Conservation (phyloP, 2,113 vertebrate genomes). For the Cepphus grylle region DNA sequence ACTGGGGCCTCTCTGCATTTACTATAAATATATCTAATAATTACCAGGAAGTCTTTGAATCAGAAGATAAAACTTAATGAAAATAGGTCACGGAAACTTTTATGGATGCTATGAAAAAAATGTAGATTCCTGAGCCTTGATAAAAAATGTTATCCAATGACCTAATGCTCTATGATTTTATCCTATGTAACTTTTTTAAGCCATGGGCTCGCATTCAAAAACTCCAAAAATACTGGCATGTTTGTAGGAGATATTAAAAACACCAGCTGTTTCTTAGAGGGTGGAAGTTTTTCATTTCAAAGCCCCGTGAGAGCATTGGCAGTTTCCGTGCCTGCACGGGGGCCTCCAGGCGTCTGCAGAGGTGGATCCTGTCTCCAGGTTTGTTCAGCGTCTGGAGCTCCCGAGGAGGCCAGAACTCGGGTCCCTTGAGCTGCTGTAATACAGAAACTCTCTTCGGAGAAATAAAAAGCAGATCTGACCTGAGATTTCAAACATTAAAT, state of each 20-base stretch:
- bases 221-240: neutral
- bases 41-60: constrained; percentile 12
- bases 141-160: neutral
- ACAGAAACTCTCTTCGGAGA: neutral
- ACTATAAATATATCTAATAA: neutral
- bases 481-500: accelerated
- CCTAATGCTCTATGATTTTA: neutral
- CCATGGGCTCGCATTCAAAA: neutral
- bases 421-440: no score
- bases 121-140: neutral
- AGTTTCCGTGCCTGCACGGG: neutral
- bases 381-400: neutral
- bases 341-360: neutral
- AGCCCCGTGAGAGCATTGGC: accelerated
- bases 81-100: constrained; percentile 44
- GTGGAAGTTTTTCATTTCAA: neutral
- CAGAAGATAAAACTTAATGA: neutral
- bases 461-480: neutral
- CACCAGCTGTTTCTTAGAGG: neutral
- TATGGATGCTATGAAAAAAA: constrained; percentile 1
- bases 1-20: neutral
- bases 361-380: neutral
- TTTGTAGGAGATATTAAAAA: neutral
- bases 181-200: neutral
- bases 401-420: accelerated